These are phyloP conservation scores for Grammomys dolichurus DNA, from an alignment of 2,113 vertebrate species.

Conservation along the genomic window DNA sequence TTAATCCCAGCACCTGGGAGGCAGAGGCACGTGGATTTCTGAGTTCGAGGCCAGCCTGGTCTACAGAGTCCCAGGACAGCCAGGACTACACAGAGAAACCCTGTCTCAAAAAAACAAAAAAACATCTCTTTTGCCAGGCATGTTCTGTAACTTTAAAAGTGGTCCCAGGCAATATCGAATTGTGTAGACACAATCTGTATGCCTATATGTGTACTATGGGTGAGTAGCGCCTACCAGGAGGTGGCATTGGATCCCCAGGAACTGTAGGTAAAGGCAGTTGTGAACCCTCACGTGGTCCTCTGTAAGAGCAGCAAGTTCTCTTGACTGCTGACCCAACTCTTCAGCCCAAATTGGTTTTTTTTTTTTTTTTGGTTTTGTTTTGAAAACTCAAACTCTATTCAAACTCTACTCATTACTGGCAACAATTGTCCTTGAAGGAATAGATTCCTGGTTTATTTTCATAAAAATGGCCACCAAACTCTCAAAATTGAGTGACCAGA, in stretches of 20 bases:
- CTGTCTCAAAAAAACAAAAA: too few species aligned
- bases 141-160: not conserved
- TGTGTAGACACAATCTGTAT: not conserved
- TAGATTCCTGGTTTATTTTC: not conserved
- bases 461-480: not conserved
- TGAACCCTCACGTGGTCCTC: not conserved
- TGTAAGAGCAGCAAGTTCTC: not conserved
- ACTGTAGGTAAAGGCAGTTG: not conserved
- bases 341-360: not conserved
- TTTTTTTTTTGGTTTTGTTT: not conserved
- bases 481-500: not conserved
- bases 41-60: too few species aligned
- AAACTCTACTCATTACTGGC: not conserved
- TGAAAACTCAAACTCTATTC: conserved; percentile 34
- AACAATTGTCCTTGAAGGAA: conserved; percentile 30
- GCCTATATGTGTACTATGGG: not conserved
- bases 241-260: not conserved
- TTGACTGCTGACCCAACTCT: not conserved
- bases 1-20: too few species aligned
- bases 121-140: not conserved
- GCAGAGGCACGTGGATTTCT: too few species aligned
- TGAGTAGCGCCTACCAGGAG: not conserved
- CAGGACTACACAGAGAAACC: too few species aligned
- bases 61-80: too few species aligned
- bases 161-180: not conserved